Base-by-base conservation (phyloP, 1,140 invertebrate species). In the Zaprionus camerounensis region DNA sequence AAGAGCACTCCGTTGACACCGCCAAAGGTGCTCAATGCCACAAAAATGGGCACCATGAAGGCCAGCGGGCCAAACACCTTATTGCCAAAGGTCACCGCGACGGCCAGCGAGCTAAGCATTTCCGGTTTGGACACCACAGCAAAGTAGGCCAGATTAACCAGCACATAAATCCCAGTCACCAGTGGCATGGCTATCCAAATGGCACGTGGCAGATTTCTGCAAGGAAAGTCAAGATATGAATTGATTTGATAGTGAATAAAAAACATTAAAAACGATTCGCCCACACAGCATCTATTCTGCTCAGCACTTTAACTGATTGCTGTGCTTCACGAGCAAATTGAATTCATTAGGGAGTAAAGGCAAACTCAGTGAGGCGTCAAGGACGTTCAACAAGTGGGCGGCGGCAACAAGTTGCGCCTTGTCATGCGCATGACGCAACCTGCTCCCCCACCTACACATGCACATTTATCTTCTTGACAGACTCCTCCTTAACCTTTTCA, bases 1-100 rank as follows among this genome's bases (percentile, higher is more conserved):
- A 99, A 98, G 46, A 99, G 94, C 41, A 98, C 97, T 15, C 98
- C 98, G 92, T 99, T 99, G 0, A 98, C 97, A 15, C 97, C 97
- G 20, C 98, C 98, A 85, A 96, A 96, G 0, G 95, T 96, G 13
- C 95, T 96, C 38, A 98, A 93, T 0, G 98, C 97, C 13, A 99
- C 98, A 92, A 98, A 98, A 22, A 98, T 94, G 2, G 98, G 97
- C 80, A 98, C 97, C 66, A 96, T 93, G 95, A 97, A 98, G 68
- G 95, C 95, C 84, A 97, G 93, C 0, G 93, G 90, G 4, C 96
- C 96, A 88, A 97, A 98, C 62, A 97, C 94, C 58, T 95, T 95
- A 72, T 96, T 94, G 3, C 97, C 97, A 93, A 98, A 98, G 31
- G 95, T 95, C 94, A 97, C 96, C 51, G 97, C 98, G 17, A 98